Evolutionary conservation across 2,797 vertebrate species (phyloP).

Genomic region (Acanthis flammea): DNA sequence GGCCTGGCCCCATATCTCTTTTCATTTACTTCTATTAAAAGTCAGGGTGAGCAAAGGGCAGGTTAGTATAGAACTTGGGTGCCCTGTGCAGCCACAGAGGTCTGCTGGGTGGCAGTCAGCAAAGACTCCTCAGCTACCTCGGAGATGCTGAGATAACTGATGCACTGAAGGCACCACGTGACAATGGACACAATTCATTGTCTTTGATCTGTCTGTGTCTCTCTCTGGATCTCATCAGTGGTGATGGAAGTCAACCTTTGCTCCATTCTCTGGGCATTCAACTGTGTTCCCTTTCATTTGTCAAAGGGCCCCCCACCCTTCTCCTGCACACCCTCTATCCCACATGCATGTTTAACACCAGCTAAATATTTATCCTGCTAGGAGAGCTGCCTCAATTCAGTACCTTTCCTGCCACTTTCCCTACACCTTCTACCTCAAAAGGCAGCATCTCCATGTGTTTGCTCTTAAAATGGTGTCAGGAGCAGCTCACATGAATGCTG

Average conservation of each 20-base stretch:
- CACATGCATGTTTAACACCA: neutral
- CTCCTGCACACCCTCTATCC: slow-evolving; percentile 1
- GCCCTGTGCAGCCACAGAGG: slow-evolving; percentile 1
- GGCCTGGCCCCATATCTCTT: neutral
- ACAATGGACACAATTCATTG: slow-evolving; percentile 42
- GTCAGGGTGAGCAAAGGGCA: neutral
- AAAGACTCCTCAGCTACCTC: neutral
- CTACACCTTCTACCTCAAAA: neutral
- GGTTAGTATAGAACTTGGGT: neutral
- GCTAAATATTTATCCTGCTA: neutral
- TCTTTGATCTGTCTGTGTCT: slow-evolving; percentile 31
- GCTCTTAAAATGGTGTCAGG: neutral
- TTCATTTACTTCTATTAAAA: neutral
- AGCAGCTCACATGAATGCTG: neutral
- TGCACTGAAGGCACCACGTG: neutral
- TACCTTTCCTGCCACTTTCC: neutral
- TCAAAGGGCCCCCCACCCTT: slow-evolving; percentile 11
- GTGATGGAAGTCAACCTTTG: slow-evolving; percentile 54
- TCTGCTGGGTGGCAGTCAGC: neutral
- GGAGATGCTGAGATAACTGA: slow-evolving; percentile 31
- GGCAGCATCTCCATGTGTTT: neutral
- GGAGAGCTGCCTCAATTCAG: neutral
- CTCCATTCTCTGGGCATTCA: slow-evolving; percentile 28
- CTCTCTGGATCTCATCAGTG: slow-evolving; percentile 39
- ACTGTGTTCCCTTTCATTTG: slow-evolving; percentile 34